phyloP scores from a whole-genome alignment of 2,797 vertebrate species.

The Xenopus petersii region DNA sequence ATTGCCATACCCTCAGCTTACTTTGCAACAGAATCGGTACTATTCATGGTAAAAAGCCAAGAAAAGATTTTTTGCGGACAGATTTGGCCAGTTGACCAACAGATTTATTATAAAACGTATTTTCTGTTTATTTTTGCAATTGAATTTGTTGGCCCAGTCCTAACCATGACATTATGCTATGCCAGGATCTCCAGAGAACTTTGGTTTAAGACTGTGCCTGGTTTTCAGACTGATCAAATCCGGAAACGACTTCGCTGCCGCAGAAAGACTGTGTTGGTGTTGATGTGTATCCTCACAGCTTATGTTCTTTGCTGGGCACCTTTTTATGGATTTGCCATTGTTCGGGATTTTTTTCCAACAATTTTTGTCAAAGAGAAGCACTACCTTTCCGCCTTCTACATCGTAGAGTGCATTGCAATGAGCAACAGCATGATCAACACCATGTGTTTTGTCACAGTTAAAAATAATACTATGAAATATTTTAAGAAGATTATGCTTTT shows the following conservation, averaged over 20 bases:
- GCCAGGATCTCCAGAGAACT: constrained; percentile 85
- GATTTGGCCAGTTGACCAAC: constrained; percentile 91
- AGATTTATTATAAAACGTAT: constrained; percentile 89
- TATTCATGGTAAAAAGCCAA: constrained; percentile 71
- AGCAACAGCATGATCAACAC: constrained; percentile 98
- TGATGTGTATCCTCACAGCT: constrained; percentile 82
- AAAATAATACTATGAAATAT: constrained; percentile 86
- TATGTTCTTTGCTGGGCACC: constrained; percentile 96
- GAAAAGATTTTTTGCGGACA: constrained; percentile 93
- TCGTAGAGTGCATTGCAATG: constrained; percentile 94
- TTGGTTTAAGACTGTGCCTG: constrained; percentile 94
- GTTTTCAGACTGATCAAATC: constrained; percentile 92
- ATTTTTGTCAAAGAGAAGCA: constrained; percentile 87
- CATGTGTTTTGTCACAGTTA: constrained; percentile 87
- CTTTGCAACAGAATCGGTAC: constrained; percentile 82
- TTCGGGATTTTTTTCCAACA: constrained; percentile 89
- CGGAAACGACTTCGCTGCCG: constrained; percentile 81
- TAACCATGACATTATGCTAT: constrained; percentile 87
- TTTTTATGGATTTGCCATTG: constrained; percentile 84
- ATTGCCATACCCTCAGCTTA: constrained; percentile 93
- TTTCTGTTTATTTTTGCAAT: constrained; percentile 88
- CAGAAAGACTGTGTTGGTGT: constrained; percentile 83
- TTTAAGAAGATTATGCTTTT: constrained; percentile 82
- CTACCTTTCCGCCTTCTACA: constrained; percentile 89
- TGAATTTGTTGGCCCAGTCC: constrained; percentile 87